A percentile compares a stretch with the other conserved stretches of the same genome.
Evolutionary conservation across 2,888 invertebrate genomes (phyloP).

Genomic region (Dendrolimus houi): DNA sequence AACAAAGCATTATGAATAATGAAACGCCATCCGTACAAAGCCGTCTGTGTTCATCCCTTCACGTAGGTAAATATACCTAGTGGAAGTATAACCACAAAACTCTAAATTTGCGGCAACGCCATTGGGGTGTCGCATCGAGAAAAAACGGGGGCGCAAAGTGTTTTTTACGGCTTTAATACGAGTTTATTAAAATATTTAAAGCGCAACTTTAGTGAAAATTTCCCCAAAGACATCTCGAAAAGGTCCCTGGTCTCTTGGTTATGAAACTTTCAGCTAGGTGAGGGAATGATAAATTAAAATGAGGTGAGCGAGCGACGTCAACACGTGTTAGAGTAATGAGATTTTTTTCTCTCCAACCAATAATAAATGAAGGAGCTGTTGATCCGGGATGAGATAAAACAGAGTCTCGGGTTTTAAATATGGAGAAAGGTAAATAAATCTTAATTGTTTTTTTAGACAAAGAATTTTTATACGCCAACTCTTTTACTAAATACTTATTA

Average conservation of each 20-base stretch:
- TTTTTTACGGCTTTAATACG: slow-evolving; percentile 73
- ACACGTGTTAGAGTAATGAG: slow-evolving; percentile 40
- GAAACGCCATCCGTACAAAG: slow-evolving; percentile 56
- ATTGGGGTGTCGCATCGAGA: slow-evolving; percentile 38
- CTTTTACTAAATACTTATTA: too few species aligned
- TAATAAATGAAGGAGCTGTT: background rate
- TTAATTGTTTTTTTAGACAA: background rate
- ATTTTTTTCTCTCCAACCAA: slow-evolving; percentile 19
- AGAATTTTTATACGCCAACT: slow-evolving; percentile 8
- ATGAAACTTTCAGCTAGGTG: slow-evolving; percentile 50
- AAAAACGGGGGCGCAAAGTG: slow-evolving; percentile 68
- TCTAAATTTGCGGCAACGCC: slow-evolving; percentile 18
- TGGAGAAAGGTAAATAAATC: slow-evolving; percentile 1
- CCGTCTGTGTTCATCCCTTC: slow-evolving; percentile 17
- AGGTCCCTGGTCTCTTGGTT: slow-evolving; percentile 47
- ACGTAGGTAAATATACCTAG: slow-evolving; percentile 14
- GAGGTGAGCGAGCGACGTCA: slow-evolving; percentile 35
- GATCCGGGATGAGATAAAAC: background rate
- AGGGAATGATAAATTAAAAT: slow-evolving; percentile 66
- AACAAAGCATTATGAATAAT: slow-evolving; percentile 73
- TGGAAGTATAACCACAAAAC: slow-evolving; percentile 30
- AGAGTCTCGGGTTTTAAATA: slow-evolving; percentile 1
- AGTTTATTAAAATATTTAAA: slow-evolving; percentile 76
- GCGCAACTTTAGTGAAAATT: slow-evolving; percentile 66
- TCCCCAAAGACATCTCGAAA: slow-evolving; percentile 64